A percentile compares a stretch with the other conserved stretches of the same genome.
Conservation (phyloP, 2,888 invertebrate species). For the Brachylomia viminalis region DNA sequence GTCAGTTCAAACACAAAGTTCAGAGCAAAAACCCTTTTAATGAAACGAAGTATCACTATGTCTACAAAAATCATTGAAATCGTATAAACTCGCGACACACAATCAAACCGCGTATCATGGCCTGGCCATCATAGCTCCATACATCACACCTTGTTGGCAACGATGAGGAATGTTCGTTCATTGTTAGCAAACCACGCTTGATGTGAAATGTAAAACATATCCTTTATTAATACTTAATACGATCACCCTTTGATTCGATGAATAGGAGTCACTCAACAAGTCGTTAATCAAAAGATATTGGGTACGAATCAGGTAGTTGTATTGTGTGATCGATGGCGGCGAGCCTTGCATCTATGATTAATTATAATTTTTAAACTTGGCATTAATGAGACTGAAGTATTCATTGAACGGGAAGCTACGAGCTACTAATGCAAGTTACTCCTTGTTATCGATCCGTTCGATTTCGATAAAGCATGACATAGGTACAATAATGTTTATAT, state of each 20-base stretch:
- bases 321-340: conserved; percentile 86
- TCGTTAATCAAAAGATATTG: conserved; percentile 90
- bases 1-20: neutral
- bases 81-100: conserved; percentile 45
- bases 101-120: conserved; percentile 72
- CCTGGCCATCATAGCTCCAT: conserved; percentile 59
- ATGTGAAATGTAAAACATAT: conserved; percentile 83
- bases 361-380: conserved; percentile 85
- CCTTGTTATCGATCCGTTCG: conserved; percentile 57
- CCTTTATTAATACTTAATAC: conserved; percentile 88
- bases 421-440: conserved; percentile 78
- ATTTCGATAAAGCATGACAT: conserved; percentile 63
- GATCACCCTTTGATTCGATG: conserved; percentile 87
- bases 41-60: neutral
- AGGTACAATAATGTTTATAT: conserved; percentile 39
- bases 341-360: conserved; percentile 84
- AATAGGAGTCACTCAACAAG: conserved; percentile 89
- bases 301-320: conserved; percentile 88
- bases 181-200: conserved; percentile 73
- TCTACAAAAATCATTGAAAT: conserved; percentile 40
- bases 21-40: neutral
- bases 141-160: conserved; percentile 70
- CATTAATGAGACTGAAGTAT: conserved; percentile 77
- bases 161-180: conserved; percentile 60
- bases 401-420: conserved; percentile 72